Conservation (phyloP, 1,140 invertebrate species). For the Trachymyrmex cornetzi region DNA sequence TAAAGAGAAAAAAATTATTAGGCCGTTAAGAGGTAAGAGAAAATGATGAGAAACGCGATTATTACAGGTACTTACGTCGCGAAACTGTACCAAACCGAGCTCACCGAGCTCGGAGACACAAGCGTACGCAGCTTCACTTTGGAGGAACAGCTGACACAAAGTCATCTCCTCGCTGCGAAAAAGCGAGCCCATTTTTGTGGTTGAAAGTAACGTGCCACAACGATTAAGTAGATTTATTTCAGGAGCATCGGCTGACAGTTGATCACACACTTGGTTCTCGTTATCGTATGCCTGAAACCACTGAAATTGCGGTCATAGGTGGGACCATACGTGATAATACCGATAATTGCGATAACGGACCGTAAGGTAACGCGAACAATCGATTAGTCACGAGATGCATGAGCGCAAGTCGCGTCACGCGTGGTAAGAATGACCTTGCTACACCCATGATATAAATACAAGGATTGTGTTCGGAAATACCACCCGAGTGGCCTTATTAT, state of each 20-base stretch:
- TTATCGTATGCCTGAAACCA: neutral
- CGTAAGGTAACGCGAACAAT: conserved; percentile 62
- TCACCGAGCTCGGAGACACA: conserved; percentile 97
- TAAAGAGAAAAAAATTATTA: neutral
- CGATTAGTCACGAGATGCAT: conserved; percentile 63
- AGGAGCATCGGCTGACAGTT: too few species aligned
- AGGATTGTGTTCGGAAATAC: too few species aligned
- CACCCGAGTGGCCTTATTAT: too few species aligned
- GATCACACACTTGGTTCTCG: neutral
- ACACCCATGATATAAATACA: conserved; percentile 8
- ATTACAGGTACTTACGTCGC: conserved; percentile 91
- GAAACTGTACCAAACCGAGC: conserved; percentile 96
- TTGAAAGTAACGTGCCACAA: neutral
- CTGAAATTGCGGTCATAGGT: neutral
- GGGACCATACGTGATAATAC: neutral
- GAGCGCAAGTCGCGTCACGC: conserved; percentile 14
- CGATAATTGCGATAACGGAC: neutral
- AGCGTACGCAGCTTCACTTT: conserved; percentile 97
- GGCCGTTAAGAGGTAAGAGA: too few species aligned
- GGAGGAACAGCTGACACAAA: conserved; percentile 95
- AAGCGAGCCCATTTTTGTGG: conserved; percentile 90
- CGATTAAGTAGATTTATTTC: neutral
- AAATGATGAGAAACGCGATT: neutral
- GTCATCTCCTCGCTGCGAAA: conserved; percentile 97
- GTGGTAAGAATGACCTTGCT: conserved; percentile 19